Base-by-base conservation (phyloP, 2,113 vertebrate genomes). In the Neoarius graeffei region DNA sequence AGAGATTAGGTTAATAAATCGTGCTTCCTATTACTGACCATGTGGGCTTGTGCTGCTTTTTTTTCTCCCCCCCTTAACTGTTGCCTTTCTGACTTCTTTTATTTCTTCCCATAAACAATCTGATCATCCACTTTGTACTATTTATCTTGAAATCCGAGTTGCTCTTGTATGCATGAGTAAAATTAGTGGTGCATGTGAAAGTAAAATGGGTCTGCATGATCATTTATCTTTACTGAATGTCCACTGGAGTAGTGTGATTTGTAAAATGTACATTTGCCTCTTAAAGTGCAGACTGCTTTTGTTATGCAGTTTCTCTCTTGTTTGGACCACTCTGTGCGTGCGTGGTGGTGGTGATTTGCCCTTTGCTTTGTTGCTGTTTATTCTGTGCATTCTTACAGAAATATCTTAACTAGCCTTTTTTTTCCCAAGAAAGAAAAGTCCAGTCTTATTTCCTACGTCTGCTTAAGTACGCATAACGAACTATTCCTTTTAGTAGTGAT, bases 361-460 rank as follows among this genome's bases (percentile, higher is more conserved):
- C 17, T 80, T 79, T 30, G 57, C 73, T 66, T 52, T 86, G 59
- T 86, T 64, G 57, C 25, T 86, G 35, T 52, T 83, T 48, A 81
- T 81, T 35, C 14, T 60, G 57, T 30, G 77, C 35, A 35, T 35
- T 81, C 35, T 19, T 30, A 20, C 25, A 77, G 23, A 35, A 60
- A 20, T 30, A 13, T 14, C 7, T 7, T 77, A 25, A 5, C 74
- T 56, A 52, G 30, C 3, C 27, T 9, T 35, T 13, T 0, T 52
- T 25, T 74, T 74, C 9, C 0, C 35, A 74, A 11, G 4, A 79
- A 9, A 27, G n/a, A n/a, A 20, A 27, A 17, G n/a, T 81, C 54
- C 7, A 8, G 5, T 59, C 52, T 25, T 30, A 30, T 30, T 57
- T 27, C 27, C 15, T 20, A 19, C 30, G 42, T 42, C 4, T 1